Evolutionary conservation across 2,113 vertebrate species (phyloP), one percentile per base, ranked within the genome.

Genomic region (Lanius collurio): DNA sequence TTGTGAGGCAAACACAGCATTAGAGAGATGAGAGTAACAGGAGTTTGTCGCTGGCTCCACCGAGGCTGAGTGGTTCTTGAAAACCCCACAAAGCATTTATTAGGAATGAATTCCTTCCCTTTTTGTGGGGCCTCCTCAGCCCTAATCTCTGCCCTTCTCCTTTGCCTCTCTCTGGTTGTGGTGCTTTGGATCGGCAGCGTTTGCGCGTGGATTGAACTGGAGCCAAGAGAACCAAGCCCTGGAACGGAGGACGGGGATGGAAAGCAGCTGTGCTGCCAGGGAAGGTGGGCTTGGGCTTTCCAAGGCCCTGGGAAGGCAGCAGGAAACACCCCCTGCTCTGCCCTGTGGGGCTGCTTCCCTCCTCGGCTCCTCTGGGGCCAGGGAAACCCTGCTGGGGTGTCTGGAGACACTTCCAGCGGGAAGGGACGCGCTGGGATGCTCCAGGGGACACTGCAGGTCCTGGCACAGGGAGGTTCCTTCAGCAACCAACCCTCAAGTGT

Each of bases 21-120:
- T 55, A 75, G 73, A 41, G 39, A 84, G 59, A 92, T n/a, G 80
- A 74, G 77, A 93, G 76, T 47, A 93, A 50, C 56, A 71, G 85
- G 50, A 85, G 80, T 60, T 68, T 63, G 77, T 74, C 27, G 6
- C 79, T 86, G 85, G 90, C 92, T 95, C 90, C 92, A 64, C 41
- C 1, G 19, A 81, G 79, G 60, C 88, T 71, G 87, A 95, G 71
- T 55, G 87, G 56, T 68, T 77, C 90, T 70, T 68, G 85, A 85
- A 96, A 95, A 78, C 86, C 46, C 85, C 76, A 60, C 85, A 37
- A 83, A 62, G 44, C 68, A 71, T 93, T 96, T 92, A 81, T 88
- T 94, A 89, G 88, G 85, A 93, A 93, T 75, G 37, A 96, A 94
- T 94, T 94, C 92, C 83, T 91, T 85, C 85, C 79, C 92, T 94